Conservation (phyloP, 2,888 invertebrate species). For the Acronicta aceris region DNA sequence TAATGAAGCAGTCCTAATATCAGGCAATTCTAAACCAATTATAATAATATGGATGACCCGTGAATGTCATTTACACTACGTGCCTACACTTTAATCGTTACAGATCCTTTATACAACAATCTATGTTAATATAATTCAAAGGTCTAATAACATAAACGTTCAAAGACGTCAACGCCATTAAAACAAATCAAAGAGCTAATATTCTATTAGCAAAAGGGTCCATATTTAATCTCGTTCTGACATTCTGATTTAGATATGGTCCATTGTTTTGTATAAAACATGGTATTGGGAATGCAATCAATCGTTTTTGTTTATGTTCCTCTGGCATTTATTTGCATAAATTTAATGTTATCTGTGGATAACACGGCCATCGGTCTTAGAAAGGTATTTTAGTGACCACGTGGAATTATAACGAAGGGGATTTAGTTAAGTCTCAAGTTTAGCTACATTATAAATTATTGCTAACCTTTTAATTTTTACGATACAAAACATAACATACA, state of each 20-base stretch:
- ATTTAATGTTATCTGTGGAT: conserved; percentile 47
- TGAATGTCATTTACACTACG: neutral
- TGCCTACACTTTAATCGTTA: neutral
- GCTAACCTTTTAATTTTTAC: no score
- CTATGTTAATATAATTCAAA: conserved; percentile 6
- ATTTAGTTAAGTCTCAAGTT: no score
- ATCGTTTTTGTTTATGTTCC: conserved; percentile 52
- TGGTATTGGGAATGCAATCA: conserved; percentile 48
- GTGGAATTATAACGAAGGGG: conserved; percentile 5
- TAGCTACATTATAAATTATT: no score
- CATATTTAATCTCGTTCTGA: conserved; percentile 51
- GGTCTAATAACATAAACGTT: conserved; percentile 15
- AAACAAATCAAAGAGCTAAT: conserved; percentile 45
- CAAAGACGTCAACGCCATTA: conserved; percentile 20
- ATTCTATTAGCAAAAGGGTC: conserved; percentile 33
- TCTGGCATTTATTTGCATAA: conserved; percentile 57
- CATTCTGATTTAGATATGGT: conserved; percentile 55
- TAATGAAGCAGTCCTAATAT: no score
- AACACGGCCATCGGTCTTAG: conserved; percentile 31
- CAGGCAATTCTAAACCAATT: neutral
- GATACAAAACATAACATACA: no score
- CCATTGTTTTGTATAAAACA: conserved; percentile 59
- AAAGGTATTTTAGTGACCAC: conserved; percentile 42
- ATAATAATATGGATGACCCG: neutral
- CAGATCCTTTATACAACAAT: neutral